These are phyloP conservation scores for Plutomurus gul DNA, from an alignment of 1,140 invertebrate genomes.

Conservation along the genomic window DNA sequence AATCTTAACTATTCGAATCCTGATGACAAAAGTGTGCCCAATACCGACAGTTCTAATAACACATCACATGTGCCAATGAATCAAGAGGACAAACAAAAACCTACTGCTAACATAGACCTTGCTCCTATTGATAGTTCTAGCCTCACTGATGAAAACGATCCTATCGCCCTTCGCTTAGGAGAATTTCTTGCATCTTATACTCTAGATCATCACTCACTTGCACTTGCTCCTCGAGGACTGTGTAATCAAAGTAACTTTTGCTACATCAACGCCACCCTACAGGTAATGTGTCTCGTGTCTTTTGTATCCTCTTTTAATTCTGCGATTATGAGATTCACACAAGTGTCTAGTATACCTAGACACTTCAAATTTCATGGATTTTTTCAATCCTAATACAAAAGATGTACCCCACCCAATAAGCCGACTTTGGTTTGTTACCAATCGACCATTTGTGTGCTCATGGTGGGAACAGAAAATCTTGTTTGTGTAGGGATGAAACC, in stretches of 20 bases:
- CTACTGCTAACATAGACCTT: background rate
- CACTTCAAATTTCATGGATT: too few relatives aligned
- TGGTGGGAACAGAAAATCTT: conserved; percentile 40
- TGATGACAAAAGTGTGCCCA: background rate
- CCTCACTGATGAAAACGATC: conserved; percentile 50
- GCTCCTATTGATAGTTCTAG: conserved; percentile 30
- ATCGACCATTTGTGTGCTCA: conserved; percentile 26
- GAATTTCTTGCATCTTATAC: conserved; percentile 63
- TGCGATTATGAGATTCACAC: background rate
- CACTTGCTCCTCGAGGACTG: conserved; percentile 80
- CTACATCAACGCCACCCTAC: conserved; percentile 90
- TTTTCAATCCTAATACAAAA: background rate
- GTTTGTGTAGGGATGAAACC: conserved; percentile 28
- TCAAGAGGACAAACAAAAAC: conserved; percentile 9
- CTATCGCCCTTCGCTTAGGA: conserved; percentile 43
- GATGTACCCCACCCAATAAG: conserved; percentile 52
- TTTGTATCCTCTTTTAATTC: background rate
- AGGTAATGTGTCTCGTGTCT: conserved; percentile 56
- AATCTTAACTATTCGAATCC: background rate
- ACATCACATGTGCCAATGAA: conserved; percentile 11
- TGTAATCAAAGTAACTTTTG: conserved; percentile 92
- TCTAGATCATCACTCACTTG: conserved; percentile 73
- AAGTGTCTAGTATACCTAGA: background rate
- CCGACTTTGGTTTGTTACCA: conserved; percentile 7
- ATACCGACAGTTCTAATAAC: background rate